Evolutionary conservation across 2,888 invertebrate genomes (phyloP).

Genomic region (Andrena fulva): DNA sequence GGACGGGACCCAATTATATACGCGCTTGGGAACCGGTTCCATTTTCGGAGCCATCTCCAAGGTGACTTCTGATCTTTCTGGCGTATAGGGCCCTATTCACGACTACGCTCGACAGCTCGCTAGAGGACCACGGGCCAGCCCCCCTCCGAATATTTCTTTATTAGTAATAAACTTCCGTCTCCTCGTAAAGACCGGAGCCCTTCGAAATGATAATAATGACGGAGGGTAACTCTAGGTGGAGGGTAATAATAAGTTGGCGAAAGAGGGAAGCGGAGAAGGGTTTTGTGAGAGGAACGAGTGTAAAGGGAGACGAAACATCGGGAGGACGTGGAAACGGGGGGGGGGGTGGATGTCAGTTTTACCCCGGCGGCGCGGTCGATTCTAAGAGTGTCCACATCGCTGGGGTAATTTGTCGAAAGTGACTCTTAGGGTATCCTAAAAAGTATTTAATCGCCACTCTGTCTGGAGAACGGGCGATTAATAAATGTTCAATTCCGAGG

Average conservation of each 20-base stretch:
- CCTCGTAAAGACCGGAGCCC: slow-evolving; percentile 75
- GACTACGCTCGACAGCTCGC: slow-evolving; percentile 46
- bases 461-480: neutral
- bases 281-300: neutral
- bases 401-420: neutral
- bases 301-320: slow-evolving; percentile 25
- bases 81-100: slow-evolving; percentile 35
- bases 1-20: slow-evolving; percentile 60
- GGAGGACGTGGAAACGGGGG: slow-evolving; percentile 15
- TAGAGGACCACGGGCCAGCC: slow-evolving; percentile 40
- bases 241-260: slow-evolving; percentile 13
- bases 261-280: neutral
- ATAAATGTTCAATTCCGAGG: neutral
- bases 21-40: slow-evolving; percentile 65
- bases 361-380: slow-evolving; percentile 8
- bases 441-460: neutral
- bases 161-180: slow-evolving; percentile 74
- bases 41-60: slow-evolving; percentile 70
- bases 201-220: slow-evolving; percentile 77
- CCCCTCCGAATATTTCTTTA: slow-evolving; percentile 70
- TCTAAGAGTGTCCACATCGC: neutral
- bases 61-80: slow-evolving; percentile 69
- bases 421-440: neutral
- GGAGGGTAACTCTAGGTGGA: slow-evolving; percentile 55
- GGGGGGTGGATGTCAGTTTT: slow-evolving; percentile 26